A percentile compares a stretch with the other conserved stretches of the same genome.
Conservation (phyloP, 2,797 vertebrate species). For the Clarias laeviceps region DNA sequence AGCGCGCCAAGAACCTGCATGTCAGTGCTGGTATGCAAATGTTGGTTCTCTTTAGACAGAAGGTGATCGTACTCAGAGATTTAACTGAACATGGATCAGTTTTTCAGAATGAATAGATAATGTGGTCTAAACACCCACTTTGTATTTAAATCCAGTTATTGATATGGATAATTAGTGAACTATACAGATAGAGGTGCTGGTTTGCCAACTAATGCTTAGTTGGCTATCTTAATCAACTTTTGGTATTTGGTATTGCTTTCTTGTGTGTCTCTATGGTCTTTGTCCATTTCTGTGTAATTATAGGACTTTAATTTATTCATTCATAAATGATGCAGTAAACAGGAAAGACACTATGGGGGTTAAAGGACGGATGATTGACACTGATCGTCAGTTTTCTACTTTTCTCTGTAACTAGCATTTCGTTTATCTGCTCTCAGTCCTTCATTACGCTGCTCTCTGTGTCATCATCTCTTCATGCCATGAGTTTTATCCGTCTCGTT, state of each 20-base stretch:
- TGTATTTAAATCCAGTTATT: neutral
- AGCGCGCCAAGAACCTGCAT: constrained; percentile 85
- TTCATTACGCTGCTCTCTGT: constrained; percentile 41
- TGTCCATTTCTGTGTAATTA: neutral
- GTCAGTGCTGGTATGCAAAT: constrained; percentile 87
- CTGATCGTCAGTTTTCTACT: neutral
- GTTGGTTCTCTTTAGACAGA: neutral
- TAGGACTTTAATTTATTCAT: neutral
- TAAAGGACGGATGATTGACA: neutral
- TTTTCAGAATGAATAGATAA: neutral
- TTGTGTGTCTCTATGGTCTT: neutral
- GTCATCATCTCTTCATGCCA: constrained; percentile 37
- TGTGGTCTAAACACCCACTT: neutral
- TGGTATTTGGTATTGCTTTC: neutral
- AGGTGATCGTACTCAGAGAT: too few relatives aligned
- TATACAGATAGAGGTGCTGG: neutral
- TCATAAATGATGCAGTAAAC: neutral
- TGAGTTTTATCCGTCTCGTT: constrained; percentile 47
- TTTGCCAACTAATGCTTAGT: neutral
- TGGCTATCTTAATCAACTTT: neutral
- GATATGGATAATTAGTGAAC: neutral
- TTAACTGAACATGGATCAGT: neutral
- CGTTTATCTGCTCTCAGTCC: constrained; percentile 19
- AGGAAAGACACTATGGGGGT: neutral
- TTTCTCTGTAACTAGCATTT: constrained; percentile 11